Evolutionary conservation across 2,888 invertebrate genomes (phyloP).

Genomic region (Eilema griseolum): DNA sequence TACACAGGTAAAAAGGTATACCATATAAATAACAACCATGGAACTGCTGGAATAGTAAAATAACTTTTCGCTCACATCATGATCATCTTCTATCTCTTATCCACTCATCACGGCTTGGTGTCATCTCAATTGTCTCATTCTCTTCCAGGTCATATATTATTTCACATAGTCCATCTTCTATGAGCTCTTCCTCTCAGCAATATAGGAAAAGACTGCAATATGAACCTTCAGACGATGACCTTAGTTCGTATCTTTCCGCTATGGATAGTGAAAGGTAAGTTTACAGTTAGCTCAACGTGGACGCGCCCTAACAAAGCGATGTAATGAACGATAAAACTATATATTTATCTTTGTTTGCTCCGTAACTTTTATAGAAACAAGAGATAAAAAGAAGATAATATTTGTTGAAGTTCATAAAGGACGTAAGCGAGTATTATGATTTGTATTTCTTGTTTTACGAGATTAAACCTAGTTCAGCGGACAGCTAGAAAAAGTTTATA

Average conservation of each 20-base stretch:
- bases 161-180: no score
- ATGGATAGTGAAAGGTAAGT: not conserved
- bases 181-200: no score
- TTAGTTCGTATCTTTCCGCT: not conserved
- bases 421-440: constrained; percentile 9
- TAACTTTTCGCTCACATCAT: no score
- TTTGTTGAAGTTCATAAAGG: constrained; percentile 21
- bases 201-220: no score
- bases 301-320: constrained; percentile 5
- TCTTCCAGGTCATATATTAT: no score
- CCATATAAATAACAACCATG: no score
- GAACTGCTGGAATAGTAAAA: no score
- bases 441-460: constrained; percentile 15
- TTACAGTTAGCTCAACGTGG: not conserved
- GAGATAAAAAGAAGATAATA: constrained; percentile 25
- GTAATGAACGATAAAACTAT: constrained; percentile 25
- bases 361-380: constrained; percentile 20
- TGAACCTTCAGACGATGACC: not conserved
- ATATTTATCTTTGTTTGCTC: constrained; percentile 22
- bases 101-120: no score
- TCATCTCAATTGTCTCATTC: no score
- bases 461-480: not conserved
- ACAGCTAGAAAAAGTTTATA: not conserved
- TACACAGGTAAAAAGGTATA: no score
- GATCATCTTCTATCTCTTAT: no score